These are phyloP conservation scores for Phaethon lepturus DNA, from an alignment of 2,113 vertebrate species.

Conservation along the genomic window DNA sequence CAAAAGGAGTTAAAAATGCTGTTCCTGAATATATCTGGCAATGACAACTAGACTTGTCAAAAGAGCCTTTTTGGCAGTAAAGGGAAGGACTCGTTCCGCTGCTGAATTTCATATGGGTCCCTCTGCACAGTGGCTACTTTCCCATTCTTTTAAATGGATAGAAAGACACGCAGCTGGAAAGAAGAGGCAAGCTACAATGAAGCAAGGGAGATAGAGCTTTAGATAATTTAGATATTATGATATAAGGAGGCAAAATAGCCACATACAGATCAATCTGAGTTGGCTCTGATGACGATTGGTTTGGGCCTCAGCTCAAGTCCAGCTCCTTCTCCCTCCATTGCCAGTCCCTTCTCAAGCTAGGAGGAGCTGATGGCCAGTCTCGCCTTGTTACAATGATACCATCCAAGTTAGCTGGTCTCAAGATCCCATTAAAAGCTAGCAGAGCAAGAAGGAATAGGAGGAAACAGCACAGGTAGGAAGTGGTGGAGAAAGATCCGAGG, in stretches of 20 bases:
- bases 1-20: neutral
- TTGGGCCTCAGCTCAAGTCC: neutral
- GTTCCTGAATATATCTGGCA: neutral
- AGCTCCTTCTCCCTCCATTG: neutral
- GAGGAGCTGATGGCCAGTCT: neutral
- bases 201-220: neutral
- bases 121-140: neutral
- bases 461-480: neutral
- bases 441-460: neutral
- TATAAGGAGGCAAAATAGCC: neutral
- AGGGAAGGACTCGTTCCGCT: neutral
- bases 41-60: neutral
- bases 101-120: neutral
- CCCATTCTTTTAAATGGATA: neutral
- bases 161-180: neutral
- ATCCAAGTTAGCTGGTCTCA: neutral
- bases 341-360: neutral
- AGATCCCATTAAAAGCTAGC: neutral
- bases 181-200: neutral
- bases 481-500: fast-evolving
- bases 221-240: neutral
- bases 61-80: neutral
- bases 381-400: neutral
- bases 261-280: neutral
- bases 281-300: fast-evolving